Percentiles rank a stretch among this genome's conserved stretches.
Evolutionary conservation across 2,888 invertebrate species (phyloP).

Genomic region (Scaptodrosophila latifasciaeformis): DNA sequence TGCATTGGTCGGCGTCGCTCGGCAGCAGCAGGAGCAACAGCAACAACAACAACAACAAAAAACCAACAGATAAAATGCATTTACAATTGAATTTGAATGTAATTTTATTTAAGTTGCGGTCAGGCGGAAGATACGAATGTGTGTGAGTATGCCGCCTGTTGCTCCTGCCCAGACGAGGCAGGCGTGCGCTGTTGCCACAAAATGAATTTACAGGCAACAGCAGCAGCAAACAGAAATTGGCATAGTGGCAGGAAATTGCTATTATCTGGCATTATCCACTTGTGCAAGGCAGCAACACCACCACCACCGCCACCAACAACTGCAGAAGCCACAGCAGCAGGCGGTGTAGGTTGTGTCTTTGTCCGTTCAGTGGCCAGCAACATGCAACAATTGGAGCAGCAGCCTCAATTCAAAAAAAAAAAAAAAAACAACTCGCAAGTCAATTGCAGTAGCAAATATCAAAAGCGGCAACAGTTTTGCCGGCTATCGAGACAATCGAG

Average conservation of each 20-base stretch:
- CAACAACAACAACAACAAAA: conserved; percentile 41
- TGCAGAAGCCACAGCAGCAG: no score
- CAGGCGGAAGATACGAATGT: conserved; percentile 55
- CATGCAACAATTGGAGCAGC: conserved; percentile 17
- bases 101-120: conserved; percentile 71
- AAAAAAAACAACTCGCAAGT: not conserved
- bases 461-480: not conserved
- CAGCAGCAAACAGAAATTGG: conserved; percentile 64
- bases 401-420: not conserved
- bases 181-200: conserved; percentile 7
- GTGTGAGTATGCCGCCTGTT: conserved; percentile 12
- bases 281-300: conserved; percentile 43
- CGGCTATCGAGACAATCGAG: no score
- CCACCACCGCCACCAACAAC: no score
- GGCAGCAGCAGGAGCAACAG: conserved; percentile 18
- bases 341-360: conserved; percentile 47
- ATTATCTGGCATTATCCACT: conserved; percentile 72
- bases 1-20: conserved; percentile 42
- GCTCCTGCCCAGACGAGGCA: not conserved
- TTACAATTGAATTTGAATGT: conserved; percentile 73
- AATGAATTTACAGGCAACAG: conserved; percentile 28
- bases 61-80: conserved; percentile 72
- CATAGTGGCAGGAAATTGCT: conserved; percentile 71
- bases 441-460: conserved; percentile 1
- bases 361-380: conserved; percentile 13